phyloP scores from a whole-genome alignment of 1,140 invertebrate species.

The Thalassaphorura encarpata region DNA sequence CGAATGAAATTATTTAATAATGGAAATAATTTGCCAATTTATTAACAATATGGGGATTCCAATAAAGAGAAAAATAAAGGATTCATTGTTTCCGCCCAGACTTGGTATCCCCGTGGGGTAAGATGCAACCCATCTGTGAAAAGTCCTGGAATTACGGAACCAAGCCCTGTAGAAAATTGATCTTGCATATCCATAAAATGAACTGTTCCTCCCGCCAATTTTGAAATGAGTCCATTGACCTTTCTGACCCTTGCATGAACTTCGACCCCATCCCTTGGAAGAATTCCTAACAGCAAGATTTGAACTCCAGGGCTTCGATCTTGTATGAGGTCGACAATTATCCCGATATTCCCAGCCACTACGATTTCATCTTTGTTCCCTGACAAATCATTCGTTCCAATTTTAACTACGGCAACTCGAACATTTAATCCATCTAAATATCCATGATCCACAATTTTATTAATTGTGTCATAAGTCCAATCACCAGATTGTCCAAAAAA shows the following conservation, averaged over 20 bases:
- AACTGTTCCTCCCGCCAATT: background rate
- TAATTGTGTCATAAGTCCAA: background rate
- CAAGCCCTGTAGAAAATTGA: background rate
- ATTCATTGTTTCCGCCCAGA: constrained; percentile 1
- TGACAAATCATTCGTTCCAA: constrained; percentile 15
- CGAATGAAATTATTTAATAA: too few species aligned
- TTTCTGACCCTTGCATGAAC: background rate
- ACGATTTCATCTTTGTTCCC: background rate
- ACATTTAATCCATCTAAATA: constrained; percentile 15
- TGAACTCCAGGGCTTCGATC: background rate
- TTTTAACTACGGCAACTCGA: constrained; percentile 4
- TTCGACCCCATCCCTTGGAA: constrained; percentile 1
- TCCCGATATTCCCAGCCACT: background rate
- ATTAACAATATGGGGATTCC: too few species aligned
- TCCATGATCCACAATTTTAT: background rate
- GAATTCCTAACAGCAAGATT: constrained; percentile 4
- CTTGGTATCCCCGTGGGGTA: background rate
- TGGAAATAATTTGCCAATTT: too few species aligned
- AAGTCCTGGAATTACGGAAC: background rate
- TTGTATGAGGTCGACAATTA: constrained; percentile 3
- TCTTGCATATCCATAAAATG: constrained; percentile 2
- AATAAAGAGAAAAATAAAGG: constrained; percentile 2
- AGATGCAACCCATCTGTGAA: constrained; percentile 3
- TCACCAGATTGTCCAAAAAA: background rate
- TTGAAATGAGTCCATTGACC: background rate